A percentile compares a stretch with the other conserved stretches of the same genome.
phyloP scores from a whole-genome alignment of 1,140 invertebrate species.

The Drosophila seguyi region DNA sequence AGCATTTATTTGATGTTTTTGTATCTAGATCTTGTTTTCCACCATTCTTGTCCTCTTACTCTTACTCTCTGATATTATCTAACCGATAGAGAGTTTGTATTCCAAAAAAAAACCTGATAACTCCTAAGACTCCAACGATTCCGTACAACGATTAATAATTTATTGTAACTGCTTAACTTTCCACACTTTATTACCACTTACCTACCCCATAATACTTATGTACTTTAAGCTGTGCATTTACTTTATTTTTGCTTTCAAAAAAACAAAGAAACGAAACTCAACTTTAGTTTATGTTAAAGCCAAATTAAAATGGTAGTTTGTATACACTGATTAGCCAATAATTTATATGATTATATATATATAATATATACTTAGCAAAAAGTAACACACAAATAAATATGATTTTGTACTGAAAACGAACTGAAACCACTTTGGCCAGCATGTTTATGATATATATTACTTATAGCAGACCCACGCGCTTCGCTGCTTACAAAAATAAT shows the following conservation, averaged over 20 bases:
- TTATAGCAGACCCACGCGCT: not conserved
- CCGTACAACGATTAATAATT: constrained; percentile 74
- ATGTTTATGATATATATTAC: constrained; percentile 15
- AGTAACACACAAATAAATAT: constrained; percentile 71
- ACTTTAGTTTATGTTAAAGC: constrained; percentile 69
- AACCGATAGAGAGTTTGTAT: constrained; percentile 41
- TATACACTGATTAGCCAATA: constrained; percentile 54
- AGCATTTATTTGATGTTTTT: constrained; percentile 44
- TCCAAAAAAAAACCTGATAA: constrained; percentile 65
- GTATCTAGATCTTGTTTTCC: constrained; percentile 22
- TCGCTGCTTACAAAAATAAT: not conserved
- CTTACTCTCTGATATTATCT: constrained; percentile 60
- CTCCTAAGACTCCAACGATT: constrained; percentile 73
- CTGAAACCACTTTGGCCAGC: constrained; percentile 19
- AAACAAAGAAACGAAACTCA: constrained; percentile 34
- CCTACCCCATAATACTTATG: not conserved
- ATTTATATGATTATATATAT: constrained; percentile 43
- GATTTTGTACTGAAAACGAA: constrained; percentile 70
- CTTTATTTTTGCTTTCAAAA: constrained; percentile 23
- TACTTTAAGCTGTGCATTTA: constrained; percentile 49
- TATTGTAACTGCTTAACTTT: constrained; percentile 40
- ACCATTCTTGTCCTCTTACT: constrained; percentile 20
- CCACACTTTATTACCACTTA: constrained; percentile 14
- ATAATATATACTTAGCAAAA: constrained; percentile 29
- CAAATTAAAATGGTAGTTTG: constrained; percentile 66